Evolutionary conservation across 2,113 vertebrate species (phyloP).

Genomic region (Ancistrus triradiatus): DNA sequence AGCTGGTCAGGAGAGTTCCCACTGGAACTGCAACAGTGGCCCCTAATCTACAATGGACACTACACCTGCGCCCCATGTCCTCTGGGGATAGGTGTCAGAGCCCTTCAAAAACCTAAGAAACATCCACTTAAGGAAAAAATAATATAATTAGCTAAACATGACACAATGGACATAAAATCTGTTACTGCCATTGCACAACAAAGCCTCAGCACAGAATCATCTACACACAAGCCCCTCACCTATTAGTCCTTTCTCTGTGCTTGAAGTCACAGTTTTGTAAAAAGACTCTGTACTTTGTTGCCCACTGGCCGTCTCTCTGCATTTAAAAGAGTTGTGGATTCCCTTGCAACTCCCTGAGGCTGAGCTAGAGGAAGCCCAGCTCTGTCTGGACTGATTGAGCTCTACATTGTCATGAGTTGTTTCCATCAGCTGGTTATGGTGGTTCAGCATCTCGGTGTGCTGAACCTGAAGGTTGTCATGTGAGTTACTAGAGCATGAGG

Average conservation of each 20-base stretch:
- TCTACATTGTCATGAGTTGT: constrained; percentile 69
- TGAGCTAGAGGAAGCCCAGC: constrained; percentile 86
- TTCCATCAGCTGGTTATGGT: constrained; percentile 75
- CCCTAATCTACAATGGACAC: too few relatives aligned
- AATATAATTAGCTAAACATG: too few relatives aligned
- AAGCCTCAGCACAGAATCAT: constrained; percentile 22
- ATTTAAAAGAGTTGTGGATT: constrained; percentile 82
- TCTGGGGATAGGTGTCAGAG: too few relatives aligned
- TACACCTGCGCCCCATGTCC: too few relatives aligned
- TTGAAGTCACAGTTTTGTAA: constrained; percentile 94
- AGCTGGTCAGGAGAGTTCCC: too few relatives aligned
- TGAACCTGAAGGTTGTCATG: constrained; percentile 92
- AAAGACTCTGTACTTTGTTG: constrained; percentile 68
- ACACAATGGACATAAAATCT: constrained; percentile 31
- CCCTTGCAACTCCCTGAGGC: constrained; percentile 83
- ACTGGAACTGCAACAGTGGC: too few relatives aligned
- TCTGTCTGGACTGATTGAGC: constrained; percentile 73
- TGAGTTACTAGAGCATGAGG: constrained; percentile 91
- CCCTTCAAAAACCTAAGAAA: not conserved
- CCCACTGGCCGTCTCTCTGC: constrained; percentile 67
- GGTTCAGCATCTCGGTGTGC: constrained; percentile 69
- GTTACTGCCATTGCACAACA: constrained; percentile 38
- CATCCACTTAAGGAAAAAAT: not conserved
- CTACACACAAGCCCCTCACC: constrained; percentile 69
- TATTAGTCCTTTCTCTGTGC: constrained; percentile 94